phyloP scores from a whole-genome alignment of 2,113 vertebrate genomes.

The Synchiropus splendidus region DNA sequence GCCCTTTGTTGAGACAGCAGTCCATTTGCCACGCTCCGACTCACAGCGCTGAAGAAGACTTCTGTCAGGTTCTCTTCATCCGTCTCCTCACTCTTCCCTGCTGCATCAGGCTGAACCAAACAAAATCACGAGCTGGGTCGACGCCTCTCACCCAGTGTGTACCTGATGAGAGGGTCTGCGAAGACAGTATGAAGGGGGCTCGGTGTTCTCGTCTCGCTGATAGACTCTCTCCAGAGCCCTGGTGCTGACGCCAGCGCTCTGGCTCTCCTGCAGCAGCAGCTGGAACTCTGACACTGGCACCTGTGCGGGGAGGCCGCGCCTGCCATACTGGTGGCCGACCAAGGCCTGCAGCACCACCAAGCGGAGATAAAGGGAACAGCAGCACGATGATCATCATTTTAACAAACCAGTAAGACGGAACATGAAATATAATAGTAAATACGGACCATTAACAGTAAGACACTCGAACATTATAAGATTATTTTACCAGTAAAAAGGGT shows the following conservation, averaged over 20 bases:
- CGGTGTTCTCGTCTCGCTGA: constrained; percentile 65
- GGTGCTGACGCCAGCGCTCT: constrained; percentile 48
- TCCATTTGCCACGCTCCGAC: constrained; percentile 43
- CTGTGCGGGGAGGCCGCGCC: constrained; percentile 43
- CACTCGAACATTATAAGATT: no score
- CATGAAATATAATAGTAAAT: no score
- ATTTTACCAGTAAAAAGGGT: constrained; percentile 70
- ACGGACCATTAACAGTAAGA: no score
- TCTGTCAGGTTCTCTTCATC: constrained; percentile 20
- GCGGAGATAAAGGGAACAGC: constrained; percentile 20
- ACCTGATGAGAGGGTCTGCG: constrained; percentile 31
- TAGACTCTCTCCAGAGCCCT: constrained; percentile 57
- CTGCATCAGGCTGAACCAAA: constrained; percentile 8
- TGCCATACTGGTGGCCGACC: constrained; percentile 65
- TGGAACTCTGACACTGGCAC: constrained; percentile 68
- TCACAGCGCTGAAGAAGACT: constrained; percentile 44
- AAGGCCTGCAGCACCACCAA: constrained; percentile 58
- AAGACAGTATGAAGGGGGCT: constrained; percentile 57
- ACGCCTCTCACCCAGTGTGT: not conserved
- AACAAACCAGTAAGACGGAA: not conserved
- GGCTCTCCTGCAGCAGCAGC: constrained; percentile 55
- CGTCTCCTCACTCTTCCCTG: constrained; percentile 3
- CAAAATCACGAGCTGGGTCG: not conserved
- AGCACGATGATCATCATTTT: not conserved
- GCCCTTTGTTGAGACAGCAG: constrained; percentile 46